These are phyloP conservation scores for Macaria notata DNA, from an alignment of 2,888 invertebrate genomes.

Conservation along the genomic window DNA sequence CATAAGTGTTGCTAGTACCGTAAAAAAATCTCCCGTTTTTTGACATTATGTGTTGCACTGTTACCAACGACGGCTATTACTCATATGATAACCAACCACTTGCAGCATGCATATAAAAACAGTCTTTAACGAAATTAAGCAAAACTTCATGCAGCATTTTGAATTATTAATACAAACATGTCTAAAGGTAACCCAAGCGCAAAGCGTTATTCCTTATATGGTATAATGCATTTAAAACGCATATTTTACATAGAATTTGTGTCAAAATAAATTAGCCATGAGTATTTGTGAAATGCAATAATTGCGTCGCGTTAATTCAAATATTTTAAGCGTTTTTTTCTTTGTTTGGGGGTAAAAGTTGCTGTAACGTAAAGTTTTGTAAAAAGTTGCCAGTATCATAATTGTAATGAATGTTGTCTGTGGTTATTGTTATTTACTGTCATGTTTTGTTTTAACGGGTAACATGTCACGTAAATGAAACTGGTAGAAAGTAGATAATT, in stretches of 20 bases:
- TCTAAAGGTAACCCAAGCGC: slow-evolving; percentile 34
- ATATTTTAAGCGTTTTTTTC: slow-evolving; percentile 8
- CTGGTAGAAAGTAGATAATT: too few relatives aligned
- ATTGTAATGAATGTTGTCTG: too few relatives aligned
- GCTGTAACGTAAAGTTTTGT: slow-evolving; percentile 8
- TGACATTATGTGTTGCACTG: too few relatives aligned
- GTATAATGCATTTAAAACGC: slow-evolving; percentile 33
- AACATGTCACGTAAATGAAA: too few relatives aligned
- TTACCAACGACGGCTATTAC: too few relatives aligned
- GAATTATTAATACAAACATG: slow-evolving; percentile 27
- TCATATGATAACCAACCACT: too few relatives aligned
- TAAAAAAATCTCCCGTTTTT: too few relatives aligned
- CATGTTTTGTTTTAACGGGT: too few relatives aligned
- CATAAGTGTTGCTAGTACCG: too few relatives aligned
- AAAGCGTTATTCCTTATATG: slow-evolving; percentile 34
- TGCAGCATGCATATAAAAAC: too few relatives aligned
- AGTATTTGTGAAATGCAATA: slow-evolving; percentile 19
- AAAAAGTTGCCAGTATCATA: slow-evolving; percentile 9
- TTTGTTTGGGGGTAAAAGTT: slow-evolving; percentile 10
- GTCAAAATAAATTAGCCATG: slow-evolving; percentile 31
- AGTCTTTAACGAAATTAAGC: slow-evolving; percentile 7
- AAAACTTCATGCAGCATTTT: slow-evolving; percentile 36
- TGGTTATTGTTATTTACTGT: too few relatives aligned
- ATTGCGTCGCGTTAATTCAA: slow-evolving; percentile 16
- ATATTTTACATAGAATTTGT: slow-evolving; percentile 31